phyloP scores from a whole-genome alignment of 2,888 invertebrate species.

The Harpalus rufipes region DNA sequence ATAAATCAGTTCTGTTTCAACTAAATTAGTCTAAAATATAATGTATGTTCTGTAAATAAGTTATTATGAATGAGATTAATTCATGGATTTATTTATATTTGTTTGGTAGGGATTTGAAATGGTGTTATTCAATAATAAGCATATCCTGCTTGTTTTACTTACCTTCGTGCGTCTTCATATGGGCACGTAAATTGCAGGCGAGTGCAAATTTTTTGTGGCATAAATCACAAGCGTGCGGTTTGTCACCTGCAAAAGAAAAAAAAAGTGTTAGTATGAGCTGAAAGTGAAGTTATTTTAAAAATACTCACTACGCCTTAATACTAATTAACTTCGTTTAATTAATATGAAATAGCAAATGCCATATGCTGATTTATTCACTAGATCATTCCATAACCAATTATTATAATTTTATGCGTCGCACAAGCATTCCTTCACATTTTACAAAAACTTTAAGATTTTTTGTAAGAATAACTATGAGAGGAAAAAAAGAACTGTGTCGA shows the following conservation, averaged over 20 bases:
- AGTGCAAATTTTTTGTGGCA: constrained; percentile 86
- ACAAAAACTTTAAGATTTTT: constrained; percentile 14
- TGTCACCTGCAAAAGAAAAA: constrained; percentile 80
- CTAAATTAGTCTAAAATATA: background rate
- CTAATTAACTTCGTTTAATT: constrained; percentile 65
- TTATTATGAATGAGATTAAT: background rate
- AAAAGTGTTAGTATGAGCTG: background rate
- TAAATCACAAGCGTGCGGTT: constrained; percentile 85
- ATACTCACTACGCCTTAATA: constrained; percentile 49
- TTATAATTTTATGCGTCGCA: constrained; percentile 61
- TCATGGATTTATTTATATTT: background rate
- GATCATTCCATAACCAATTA: constrained; percentile 53
- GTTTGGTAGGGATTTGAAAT: background rate
- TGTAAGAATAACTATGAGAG: constrained; percentile 24
- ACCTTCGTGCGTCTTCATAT: constrained; percentile 88
- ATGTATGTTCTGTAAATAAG: background rate
- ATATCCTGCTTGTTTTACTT: constrained; percentile 69
- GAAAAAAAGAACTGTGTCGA: constrained; percentile 52
- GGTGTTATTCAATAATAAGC: background rate
- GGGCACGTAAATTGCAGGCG: constrained; percentile 85
- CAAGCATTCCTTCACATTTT: constrained; percentile 35
- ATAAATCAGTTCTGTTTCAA: background rate
- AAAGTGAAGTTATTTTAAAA: constrained; percentile 43
- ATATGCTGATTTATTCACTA: constrained; percentile 62
- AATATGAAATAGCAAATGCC: constrained; percentile 58